Conservation (phyloP, 2,113 vertebrate genomes). For the Meleagris gallopavo region DNA sequence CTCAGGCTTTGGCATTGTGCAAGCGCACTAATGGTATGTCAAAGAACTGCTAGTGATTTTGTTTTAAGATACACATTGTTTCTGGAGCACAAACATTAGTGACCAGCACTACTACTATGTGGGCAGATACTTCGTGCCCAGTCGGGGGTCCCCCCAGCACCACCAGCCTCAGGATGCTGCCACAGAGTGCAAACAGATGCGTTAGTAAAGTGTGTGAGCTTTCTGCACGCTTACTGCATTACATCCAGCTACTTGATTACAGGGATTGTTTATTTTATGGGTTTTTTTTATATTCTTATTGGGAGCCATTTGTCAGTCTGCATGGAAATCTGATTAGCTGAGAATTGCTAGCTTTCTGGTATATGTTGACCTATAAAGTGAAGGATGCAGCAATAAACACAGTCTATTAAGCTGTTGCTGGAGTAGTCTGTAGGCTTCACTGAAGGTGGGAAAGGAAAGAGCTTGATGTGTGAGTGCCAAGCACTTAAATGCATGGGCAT, state of each 20-base stretch:
- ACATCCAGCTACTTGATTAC: neutral
- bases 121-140: neutral
- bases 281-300: conserved; percentile 24
- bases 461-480: neutral
- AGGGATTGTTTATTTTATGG: conserved; percentile 29
- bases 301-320: conserved; percentile 35
- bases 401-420: neutral
- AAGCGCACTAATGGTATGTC: neutral
- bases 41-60: neutral
- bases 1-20: neutral
- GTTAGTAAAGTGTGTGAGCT: neutral
- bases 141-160: neutral
- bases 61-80: neutral
- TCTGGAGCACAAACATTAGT: neutral
- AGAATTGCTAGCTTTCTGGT: conserved; percentile 35
- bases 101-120: neutral
- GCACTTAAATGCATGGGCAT: neutral
- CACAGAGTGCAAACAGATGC: neutral
- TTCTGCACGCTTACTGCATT: neutral
- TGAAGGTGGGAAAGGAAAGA: neutral
- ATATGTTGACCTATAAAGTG: conserved; percentile 32
- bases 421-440: neutral
- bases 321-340: conserved; percentile 20
- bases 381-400: conserved; percentile 20
- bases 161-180: neutral